A percentile compares a stretch with the other conserved stretches of the same genome.
These are phyloP conservation scores for Phyllostomus discolor DNA, from an alignment of 2,113 vertebrate species.

Conservation along the genomic window DNA sequence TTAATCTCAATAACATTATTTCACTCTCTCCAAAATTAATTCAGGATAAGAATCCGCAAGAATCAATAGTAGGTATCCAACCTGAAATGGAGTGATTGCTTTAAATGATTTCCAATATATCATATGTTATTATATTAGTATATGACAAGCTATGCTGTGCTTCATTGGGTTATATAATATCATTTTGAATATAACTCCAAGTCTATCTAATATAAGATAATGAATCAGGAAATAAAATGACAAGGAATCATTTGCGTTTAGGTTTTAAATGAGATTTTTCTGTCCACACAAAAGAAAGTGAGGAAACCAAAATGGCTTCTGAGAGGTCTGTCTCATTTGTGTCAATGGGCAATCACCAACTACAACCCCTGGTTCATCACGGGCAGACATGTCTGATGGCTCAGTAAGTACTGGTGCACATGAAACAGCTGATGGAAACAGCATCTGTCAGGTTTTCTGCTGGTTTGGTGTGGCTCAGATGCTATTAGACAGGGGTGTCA, in stretches of 20 bases:
- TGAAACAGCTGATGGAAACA: background rate
- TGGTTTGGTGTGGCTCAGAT: background rate
- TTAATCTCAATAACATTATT: conserved; percentile 38
- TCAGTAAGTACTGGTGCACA: background rate
- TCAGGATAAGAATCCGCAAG: conserved; percentile 35
- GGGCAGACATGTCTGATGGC: background rate
- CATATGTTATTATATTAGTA: conserved; percentile 56
- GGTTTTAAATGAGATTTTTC: conserved; percentile 54
- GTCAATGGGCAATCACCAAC: background rate
- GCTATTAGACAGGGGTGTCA: background rate
- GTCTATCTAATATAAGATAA: conserved; percentile 58
- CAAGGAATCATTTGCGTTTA: conserved; percentile 37
- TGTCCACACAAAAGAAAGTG: conserved; percentile 37
- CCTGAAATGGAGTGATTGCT: conserved; percentile 46
- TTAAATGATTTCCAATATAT: conserved; percentile 58
- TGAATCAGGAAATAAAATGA: conserved; percentile 62
- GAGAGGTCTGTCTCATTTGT: background rate
- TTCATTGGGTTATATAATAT: conserved; percentile 64
- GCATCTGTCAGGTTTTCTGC: background rate
- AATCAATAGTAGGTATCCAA: conserved; percentile 47
- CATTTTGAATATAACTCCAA: conserved; percentile 52
- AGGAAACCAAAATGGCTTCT: background rate
- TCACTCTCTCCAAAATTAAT: conserved; percentile 40
- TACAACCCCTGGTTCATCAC: background rate
- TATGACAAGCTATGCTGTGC: conserved; percentile 58